Evolutionary conservation across 2,888 invertebrate species (phyloP).

Genomic region (Habroteleia sp.): DNA sequence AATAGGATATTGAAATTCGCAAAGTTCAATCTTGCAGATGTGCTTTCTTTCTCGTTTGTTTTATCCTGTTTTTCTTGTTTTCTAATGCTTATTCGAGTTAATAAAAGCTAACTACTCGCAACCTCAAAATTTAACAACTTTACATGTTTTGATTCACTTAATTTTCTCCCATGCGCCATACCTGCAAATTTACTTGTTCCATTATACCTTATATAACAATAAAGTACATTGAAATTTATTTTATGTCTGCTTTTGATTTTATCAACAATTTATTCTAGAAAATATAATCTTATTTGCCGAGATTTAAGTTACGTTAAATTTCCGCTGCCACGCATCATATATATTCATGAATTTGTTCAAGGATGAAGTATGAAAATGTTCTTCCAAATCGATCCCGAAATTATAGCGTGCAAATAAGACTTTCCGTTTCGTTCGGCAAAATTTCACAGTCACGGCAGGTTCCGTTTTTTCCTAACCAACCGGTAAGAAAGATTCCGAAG

Average conservation of each 20-base stretch:
- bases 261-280: neutral
- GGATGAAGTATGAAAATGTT: constrained; percentile 19
- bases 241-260: no score
- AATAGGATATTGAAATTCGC: constrained; percentile 35
- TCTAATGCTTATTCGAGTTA: no score
- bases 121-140: no score
- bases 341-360: constrained; percentile 30
- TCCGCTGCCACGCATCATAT: neutral
- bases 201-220: no score
- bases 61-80: no score
- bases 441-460: constrained; percentile 12
- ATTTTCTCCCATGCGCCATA: no score
- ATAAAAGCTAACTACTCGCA: no score
- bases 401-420: neutral
- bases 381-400: constrained; percentile 14
- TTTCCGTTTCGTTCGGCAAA: no score
- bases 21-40: constrained; percentile 22
- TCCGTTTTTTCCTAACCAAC: constrained; percentile 31
- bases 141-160: no score
- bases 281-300: neutral
- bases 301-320: constrained; percentile 1
- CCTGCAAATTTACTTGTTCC: no score
- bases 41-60: constrained; percentile 8
- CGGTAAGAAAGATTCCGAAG: constrained; percentile 50
- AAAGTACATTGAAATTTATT: no score